These are phyloP conservation scores for Choreutis nemorana DNA, from an alignment of 2,888 invertebrate species.

Conservation along the genomic window DNA sequence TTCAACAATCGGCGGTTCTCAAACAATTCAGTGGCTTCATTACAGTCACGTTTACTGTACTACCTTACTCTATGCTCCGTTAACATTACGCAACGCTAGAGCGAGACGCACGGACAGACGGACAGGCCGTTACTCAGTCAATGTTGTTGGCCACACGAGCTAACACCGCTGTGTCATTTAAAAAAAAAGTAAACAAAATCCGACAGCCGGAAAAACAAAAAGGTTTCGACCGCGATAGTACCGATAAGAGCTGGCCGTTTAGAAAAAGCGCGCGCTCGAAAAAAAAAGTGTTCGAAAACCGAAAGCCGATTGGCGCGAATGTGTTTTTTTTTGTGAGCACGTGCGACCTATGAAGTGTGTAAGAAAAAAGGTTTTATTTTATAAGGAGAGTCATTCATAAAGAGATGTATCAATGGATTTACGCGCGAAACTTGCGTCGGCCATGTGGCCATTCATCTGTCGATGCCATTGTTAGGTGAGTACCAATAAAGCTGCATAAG, in stretches of 20 bases:
- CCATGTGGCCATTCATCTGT: slow-evolving; percentile 38
- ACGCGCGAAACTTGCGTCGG: slow-evolving; percentile 32
- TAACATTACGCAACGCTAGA: slow-evolving; percentile 53
- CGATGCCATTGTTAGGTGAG: slow-evolving; percentile 37
- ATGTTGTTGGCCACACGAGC: slow-evolving; percentile 35
- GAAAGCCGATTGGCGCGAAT: slow-evolving; percentile 10
- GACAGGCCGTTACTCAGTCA: slow-evolving; percentile 28
- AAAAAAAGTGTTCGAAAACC: neutral
- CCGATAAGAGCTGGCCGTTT: slow-evolving; percentile 15
- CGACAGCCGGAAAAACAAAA: too few species aligned
- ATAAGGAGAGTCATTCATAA: slow-evolving; percentile 27
- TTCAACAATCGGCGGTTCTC: too few species aligned
- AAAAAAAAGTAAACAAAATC: slow-evolving; percentile 24
- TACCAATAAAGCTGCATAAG: too few species aligned
- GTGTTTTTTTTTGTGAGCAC: slow-evolving; percentile 10
- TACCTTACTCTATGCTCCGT: slow-evolving; percentile 55
- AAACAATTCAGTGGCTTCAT: neutral
- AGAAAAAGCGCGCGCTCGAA: slow-evolving; percentile 3
- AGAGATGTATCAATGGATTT: slow-evolving; percentile 56
- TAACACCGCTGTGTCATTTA: slow-evolving; percentile 24
- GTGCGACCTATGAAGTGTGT: slow-evolving; percentile 15
- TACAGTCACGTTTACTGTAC: slow-evolving; percentile 22
- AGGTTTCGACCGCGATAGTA: slow-evolving; percentile 19
- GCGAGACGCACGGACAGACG: slow-evolving; percentile 40
- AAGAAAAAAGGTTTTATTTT: slow-evolving; percentile 8